Base-by-base conservation (phyloP, 2,113 vertebrate species). In the Daubentonia madagascariensis region DNA sequence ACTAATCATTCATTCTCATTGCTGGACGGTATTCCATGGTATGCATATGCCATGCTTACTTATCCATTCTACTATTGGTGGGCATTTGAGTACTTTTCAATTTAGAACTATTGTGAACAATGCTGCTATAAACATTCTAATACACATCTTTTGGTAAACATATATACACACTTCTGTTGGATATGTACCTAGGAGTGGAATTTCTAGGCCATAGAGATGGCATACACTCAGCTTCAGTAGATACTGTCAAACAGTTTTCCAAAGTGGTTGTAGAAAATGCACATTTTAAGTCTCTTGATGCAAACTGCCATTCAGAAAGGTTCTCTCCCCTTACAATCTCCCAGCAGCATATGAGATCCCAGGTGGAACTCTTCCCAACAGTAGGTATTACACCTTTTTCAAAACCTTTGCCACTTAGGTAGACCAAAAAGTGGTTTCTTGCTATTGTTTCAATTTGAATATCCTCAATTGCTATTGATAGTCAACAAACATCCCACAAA, bases 141-240 rank as follows among this genome's bases (percentile, higher is more conserved):
- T 54, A 87, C 43, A 73, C 54, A 48, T 50, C 23, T 96, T 95
- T 89, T 80, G 57, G 50, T 89, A 45, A 90, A 37, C 88, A 94
- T 90, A 84, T 48, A 59, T 70, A 76, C 59, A 63, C 10, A 92
- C 25, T 92, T 97, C 78, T 93, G 40, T 81, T 89, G 91, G 50
- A 61, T 95, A 68, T 32, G 28, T 91, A 91, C 37, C 45, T 91
- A 86, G 18, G 78, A 95, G 18, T 68, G 57, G 40, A 94, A 89
- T 68, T 86, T 25, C 23, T 67, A 92, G 40, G 65, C 84, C 4
- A 5, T 94, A 92, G 94, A 83, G 63, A 84, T 40, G 11, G 68
- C 54, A 57, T 75, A 87, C 85, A 32, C 70, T 97, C 63, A 89
- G 45, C 80, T 92, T 95, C 63, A 76, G 16, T 92, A 81, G 76